Conservation (phyloP, 2,888 invertebrate genomes). For the Nomada ferruginata region DNA sequence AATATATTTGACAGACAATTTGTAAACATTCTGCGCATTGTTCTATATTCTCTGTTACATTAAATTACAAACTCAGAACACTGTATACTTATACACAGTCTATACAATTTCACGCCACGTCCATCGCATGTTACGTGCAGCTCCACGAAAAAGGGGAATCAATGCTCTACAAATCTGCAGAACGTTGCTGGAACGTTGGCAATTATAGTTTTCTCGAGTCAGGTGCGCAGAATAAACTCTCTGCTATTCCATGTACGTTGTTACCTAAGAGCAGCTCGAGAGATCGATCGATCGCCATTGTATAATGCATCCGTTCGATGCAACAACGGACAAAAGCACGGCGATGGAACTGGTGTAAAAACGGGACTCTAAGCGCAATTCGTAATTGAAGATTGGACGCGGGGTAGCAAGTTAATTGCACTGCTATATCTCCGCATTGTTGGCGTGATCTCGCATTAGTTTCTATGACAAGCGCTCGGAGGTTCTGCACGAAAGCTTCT, state of each 20-base stretch:
- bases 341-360: conserved; percentile 17
- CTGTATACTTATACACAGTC: neutral
- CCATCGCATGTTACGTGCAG: neutral
- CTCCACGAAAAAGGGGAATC: neutral
- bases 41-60: neutral
- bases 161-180: conserved; percentile 15
- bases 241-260: neutral
- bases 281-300: conserved; percentile 62
- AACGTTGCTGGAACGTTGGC: conserved; percentile 26
- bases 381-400: conserved; percentile 53
- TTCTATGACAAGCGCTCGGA: conserved; percentile 50
- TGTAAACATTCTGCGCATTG: too few relatives aligned
- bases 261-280: conserved; percentile 41
- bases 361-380: conserved; percentile 27
- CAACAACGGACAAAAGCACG: conserved; percentile 24
- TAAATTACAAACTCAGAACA: neutral
- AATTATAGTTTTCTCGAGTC: conserved; percentile 27
- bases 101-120: conserved; percentile 17
- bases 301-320: conserved; percentile 56
- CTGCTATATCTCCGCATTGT: conserved; percentile 52
- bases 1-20: too few relatives aligned
- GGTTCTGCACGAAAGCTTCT: neutral
- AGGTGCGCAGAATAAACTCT: neutral
- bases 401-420: conserved; percentile 45
- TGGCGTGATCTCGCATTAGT: conserved; percentile 44